Evolutionary conservation across 1,140 invertebrate species (phyloP).

Genomic region (Micrasema minimum): DNA sequence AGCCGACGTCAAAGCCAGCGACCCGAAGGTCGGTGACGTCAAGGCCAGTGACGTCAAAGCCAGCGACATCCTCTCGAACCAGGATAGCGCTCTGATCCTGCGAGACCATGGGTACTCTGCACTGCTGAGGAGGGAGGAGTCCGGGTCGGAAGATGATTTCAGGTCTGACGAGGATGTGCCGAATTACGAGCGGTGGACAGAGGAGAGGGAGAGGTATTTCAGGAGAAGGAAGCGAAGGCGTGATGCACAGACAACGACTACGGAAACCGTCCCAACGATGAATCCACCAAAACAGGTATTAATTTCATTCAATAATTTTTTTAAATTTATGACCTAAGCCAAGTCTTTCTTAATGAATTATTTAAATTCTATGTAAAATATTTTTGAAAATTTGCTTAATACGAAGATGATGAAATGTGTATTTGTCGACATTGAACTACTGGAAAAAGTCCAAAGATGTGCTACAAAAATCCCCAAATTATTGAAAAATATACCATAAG

Average conservation of each 20-base stretch:
- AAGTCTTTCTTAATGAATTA: no score
- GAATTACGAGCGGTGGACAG: conserved; percentile 18
- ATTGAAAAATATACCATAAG: no score
- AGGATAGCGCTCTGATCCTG: conserved; percentile 21
- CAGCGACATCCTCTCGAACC: conserved; percentile 29
- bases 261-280: conserved; percentile 1
- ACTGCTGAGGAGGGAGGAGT: conserved; percentile 6
- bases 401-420: no score
- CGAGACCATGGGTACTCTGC: conserved; percentile 12
- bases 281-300: neutral
- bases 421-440: no score
- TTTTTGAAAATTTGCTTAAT: no score
- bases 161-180: neutral
- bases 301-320: no score
- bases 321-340: no score
- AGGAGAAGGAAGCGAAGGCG: conserved; percentile 36
- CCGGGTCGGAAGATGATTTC: neutral
- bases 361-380: no score
- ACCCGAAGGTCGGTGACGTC: no score
- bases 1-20: no score
- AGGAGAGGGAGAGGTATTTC: conserved; percentile 23
- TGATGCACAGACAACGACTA: conserved; percentile 11
- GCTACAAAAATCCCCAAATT: no score
- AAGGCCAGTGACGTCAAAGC: conserved; percentile 18
- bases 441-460: no score